phyloP scores from a whole-genome alignment of 2,113 vertebrate genomes.

The Elgaria multicarinata region DNA sequence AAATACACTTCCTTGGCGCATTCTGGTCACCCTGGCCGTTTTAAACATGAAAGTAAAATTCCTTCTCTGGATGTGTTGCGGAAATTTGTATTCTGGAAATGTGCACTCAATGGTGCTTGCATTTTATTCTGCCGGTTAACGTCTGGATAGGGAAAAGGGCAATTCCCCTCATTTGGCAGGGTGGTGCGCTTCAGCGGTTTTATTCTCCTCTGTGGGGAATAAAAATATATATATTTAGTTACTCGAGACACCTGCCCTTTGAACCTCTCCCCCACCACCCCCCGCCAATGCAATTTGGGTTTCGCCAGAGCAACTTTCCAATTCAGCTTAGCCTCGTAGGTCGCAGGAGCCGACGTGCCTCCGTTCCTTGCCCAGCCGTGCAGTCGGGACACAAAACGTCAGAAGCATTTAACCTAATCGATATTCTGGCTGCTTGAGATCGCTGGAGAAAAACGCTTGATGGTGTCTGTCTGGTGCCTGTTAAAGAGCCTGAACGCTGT shows the following conservation, averaged over 20 bases:
- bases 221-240: conserved; percentile 34
- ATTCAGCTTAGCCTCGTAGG: conserved; percentile 3
- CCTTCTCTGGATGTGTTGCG: conserved; percentile 16
- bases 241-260: conserved; percentile 40
- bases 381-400: neutral
- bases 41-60: neutral
- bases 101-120: neutral
- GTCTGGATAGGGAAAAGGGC: conserved; percentile 37
- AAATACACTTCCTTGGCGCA: neutral
- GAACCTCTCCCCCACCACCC: neutral
- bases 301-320: conserved; percentile 21
- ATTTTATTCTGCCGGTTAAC: neutral
- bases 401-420: neutral
- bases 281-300: neutral
- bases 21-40: neutral
- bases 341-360: neutral
- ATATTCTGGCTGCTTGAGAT: conserved; percentile 17
- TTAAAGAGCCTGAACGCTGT: conserved; percentile 11
- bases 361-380: neutral
- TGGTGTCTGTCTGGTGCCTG: neutral
- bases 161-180: conserved; percentile 48
- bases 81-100: neutral
- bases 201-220: conserved; percentile 32
- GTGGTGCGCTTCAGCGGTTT: conserved; percentile 28
- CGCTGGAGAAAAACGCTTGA: neutral